These are phyloP conservation scores for Propsilocerus akamusi DNA, from an alignment of 1,140 invertebrate genomes.

Conservation along the genomic window DNA sequence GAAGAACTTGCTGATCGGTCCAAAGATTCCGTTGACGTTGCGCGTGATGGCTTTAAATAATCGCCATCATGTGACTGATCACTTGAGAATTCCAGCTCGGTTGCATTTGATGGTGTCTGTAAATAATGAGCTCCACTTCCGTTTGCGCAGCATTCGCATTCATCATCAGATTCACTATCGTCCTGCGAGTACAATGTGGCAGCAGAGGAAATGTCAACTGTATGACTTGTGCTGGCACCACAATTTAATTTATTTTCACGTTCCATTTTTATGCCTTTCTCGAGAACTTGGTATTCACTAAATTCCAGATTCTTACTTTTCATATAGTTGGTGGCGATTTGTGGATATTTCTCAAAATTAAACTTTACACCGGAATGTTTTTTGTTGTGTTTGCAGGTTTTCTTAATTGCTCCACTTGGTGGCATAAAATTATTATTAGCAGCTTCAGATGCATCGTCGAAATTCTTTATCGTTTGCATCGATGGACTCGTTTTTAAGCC, in stretches of 20 bases:
- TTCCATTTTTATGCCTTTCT: conserved; percentile 26
- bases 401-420: conserved; percentile 5
- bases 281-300: conserved; percentile 37
- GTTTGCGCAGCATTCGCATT: conserved; percentile 29
- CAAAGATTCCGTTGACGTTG: conserved; percentile 23
- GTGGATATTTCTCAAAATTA: conserved; percentile 46
- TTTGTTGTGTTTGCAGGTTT: conserved; percentile 15
- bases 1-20: conserved; percentile 10
- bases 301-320: conserved; percentile 47
- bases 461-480: conserved; percentile 8
- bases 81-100: conserved; percentile 42
- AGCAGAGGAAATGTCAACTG: conserved; percentile 3
- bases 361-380: conserved; percentile 49
- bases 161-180: conserved; percentile 24
- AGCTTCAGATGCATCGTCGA: conserved; percentile 13
- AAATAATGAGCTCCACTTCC: conserved; percentile 29
- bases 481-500: conserved; percentile 25
- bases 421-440: conserved; percentile 28
- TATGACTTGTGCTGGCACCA: conserved; percentile 4
- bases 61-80: conserved; percentile 20
- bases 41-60: conserved; percentile 17
- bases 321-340: conserved; percentile 49
- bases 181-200: conserved; percentile 10
- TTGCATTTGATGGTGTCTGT: conserved; percentile 44
- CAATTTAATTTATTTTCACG: too few species aligned